A percentile compares a stretch with the other conserved stretches of the same genome.
phyloP scores from a whole-genome alignment of 2,888 invertebrate genomes.

The Clivina fossor region DNA sequence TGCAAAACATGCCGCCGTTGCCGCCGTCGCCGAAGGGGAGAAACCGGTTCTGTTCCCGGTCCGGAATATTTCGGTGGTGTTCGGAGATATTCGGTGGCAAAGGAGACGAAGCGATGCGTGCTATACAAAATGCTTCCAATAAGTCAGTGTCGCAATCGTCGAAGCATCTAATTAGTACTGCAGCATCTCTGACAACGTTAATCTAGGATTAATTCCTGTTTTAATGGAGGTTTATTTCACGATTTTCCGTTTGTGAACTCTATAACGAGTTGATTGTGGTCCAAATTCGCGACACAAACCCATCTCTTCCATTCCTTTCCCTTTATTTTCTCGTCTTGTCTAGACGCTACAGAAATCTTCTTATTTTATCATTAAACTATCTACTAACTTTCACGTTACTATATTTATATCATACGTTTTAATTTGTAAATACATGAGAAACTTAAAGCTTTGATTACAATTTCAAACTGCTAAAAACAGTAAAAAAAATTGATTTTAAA shows the following conservation, averaged over 20 bases:
- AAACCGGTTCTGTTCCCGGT: not conserved
- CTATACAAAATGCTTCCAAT: slow-evolving; percentile 44
- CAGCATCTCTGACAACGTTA: slow-evolving; percentile 54
- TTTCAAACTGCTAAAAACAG: no score
- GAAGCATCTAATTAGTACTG: slow-evolving; percentile 57
- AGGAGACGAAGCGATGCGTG: slow-evolving; percentile 28
- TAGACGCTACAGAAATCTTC: no score
- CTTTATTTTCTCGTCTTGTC: no score
- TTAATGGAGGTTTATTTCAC: slow-evolving; percentile 44
- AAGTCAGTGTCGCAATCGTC: slow-evolving; percentile 54
- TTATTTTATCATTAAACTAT: no score
- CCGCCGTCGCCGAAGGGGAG: not conserved
- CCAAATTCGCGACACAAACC: slow-evolving; percentile 12
- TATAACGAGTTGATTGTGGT: slow-evolving; percentile 28
- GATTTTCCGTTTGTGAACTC: slow-evolving; percentile 29
- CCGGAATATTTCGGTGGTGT: slow-evolving; percentile 7
- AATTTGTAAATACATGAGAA: no score
- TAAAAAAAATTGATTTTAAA: no score
- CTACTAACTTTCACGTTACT: no score
- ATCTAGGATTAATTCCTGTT: slow-evolving; percentile 53
- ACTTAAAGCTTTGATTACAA: no score
- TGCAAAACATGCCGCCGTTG: slow-evolving; percentile 13
- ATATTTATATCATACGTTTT: no score
- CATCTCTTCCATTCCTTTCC: no score
- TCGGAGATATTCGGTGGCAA: slow-evolving; percentile 10